Evolutionary conservation across 2,113 vertebrate genomes (phyloP), one percentile per base, ranked within the genome.

Genomic region (Myrmecobius fasciatus): DNA sequence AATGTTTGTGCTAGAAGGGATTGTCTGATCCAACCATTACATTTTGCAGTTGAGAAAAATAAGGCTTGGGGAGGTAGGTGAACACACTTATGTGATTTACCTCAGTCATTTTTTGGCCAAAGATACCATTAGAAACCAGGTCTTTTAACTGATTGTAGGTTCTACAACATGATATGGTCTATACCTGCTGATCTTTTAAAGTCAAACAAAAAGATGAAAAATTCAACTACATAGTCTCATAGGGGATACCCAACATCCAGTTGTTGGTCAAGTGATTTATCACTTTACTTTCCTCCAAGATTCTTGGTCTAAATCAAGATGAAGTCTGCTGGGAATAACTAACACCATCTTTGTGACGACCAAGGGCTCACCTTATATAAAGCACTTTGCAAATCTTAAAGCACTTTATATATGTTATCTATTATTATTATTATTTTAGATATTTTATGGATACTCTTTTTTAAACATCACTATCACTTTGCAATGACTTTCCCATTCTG

Each of bases 1-100:
- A 43, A 43, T 43, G 17, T 83, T 14, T 95, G 91, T 48, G 91
- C 83, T 94, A 56, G 53, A 89, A 56, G 91, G 11, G 93, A 95
- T 54, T 67, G 92, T 88, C 46, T 47, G 56, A 10, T 92, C 51
- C 89, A 94, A 60, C 90, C 25, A 91, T 9, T 5, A 9, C 93
- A 5, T 67, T 92, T 89, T 52, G 54, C 17, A 92, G 89, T 26
- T 92, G 93, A 52, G 51, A 52, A 92, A 90, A 93, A 53, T 47
- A 95, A 83, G 83, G 14, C 49, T 36, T 49, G 53, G 89, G 22
- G 52, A 95, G 51, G 26, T 51, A 95, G 51, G 26, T 51, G 20
- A 83, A 83, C 6, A 8, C 6, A 83, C n/a, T 43, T 92, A 17
- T 22, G 47, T 1, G 14, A 1, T 89, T 97, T 89, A 43, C 93